Base-by-base conservation (phyloP, 2,113 vertebrate genomes). In the Caranx ignobilis region DNA sequence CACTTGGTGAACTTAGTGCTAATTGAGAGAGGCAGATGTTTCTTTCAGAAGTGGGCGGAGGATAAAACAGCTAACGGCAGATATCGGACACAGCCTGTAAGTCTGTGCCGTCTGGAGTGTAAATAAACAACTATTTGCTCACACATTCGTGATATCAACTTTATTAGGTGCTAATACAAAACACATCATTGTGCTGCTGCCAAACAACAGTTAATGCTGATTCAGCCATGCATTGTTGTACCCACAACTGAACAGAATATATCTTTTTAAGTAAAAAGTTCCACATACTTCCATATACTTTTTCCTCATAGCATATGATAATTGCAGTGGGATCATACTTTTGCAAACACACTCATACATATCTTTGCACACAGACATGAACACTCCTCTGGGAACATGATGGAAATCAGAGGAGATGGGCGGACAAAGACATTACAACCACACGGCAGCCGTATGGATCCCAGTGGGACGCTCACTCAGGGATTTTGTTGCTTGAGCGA, bases 321-420 rank as follows among this genome's bases (percentile, higher is more conserved):
- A 73, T 41, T 71, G n/a, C 45, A 66, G 12, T 4, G 0, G 11
- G 18, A 50, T 69, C 41, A 61, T 55, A 54, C 18, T 48, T 67
- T 35, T 67, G 65, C 65, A 67, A 21, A 48, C 21, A 48, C 34
- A 69, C 26, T 19, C 47, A 71, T 11, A 63, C 45, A 50, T 31
- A 68, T 35, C 37, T 59, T 21, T 45, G 21, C 31, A 52, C 60
- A 79, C 50, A 50, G n/a, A 45, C 61, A 37, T 55, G 41, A 63
- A 85, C 31, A 39, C 47, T 32, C 70, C 68, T 81, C 76, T 9
- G 50, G 71, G 88, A 71, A 83, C 84, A 65, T 73, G 88, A 87
- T 81, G 86, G 86, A 90, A 90, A 93, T 93, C 90, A 84, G 83
- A 85, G 79, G 77, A 89, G 82, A 91, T 87, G 80, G 85, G 81